Base-by-base conservation (phyloP, 2,113 vertebrate genomes). In the Copsychus sechellarum region DNA sequence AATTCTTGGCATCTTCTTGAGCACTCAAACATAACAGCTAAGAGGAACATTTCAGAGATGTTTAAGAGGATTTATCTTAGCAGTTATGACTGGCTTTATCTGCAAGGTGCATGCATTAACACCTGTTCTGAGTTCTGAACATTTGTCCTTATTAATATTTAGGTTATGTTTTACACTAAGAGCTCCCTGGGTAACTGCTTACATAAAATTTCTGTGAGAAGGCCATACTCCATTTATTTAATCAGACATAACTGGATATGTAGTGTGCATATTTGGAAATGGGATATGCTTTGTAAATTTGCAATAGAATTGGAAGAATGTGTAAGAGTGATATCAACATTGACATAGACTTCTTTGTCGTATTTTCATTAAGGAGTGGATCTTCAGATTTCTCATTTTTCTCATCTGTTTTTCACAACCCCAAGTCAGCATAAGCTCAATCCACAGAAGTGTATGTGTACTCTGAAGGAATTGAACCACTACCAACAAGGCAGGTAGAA, bases 121-220 rank as follows among this genome's bases (percentile, higher is more conserved):
- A 90, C 15, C 47, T 80, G 33, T 61, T 86, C 86, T n/a, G 31
- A 14, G 53, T n/a, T 86, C 36, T 65, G 62, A 86, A 80, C 50
- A 45, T 77, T 92, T 90, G 50, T 80, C 11, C 58, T 86, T 69
- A 69, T 86, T 86, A 93, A 95, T 88, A 73, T 88, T 83, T 92
- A 93, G 36, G 14, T 86, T 69, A 69, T 18, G n/a, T 73, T 88
- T 93, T 86, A 83, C 45, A 26, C 23, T 95, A 77, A 83, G 50
- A 67, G 53, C 45, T 95, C 50, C 71, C 36, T 83, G 24, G 14
- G 7, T 72, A 88, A 88, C 78, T 40, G 40, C 9, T 45, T 60
- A n/a, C 51, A 81, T 50, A 83, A 83, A 80, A 58, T 85, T 79
- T 71, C 56, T 88, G 7, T 62, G 26, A 78, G 50, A 71, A 57